phyloP scores from a whole-genome alignment of 2,113 vertebrate species.

The Okapia johnstoni region DNA sequence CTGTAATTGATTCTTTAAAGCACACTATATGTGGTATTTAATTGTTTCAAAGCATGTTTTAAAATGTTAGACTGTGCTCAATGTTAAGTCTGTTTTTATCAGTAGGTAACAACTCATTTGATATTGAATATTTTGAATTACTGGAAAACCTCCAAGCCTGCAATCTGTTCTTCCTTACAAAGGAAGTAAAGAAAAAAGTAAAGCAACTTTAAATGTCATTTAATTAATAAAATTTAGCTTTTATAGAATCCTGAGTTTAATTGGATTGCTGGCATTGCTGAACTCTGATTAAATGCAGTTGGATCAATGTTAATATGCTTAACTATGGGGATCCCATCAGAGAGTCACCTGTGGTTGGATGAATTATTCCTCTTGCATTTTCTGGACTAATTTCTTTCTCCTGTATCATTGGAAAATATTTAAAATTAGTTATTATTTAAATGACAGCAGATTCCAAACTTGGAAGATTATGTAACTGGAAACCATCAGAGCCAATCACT shows the following conservation, averaged over 20 bases:
- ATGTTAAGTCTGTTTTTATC: conserved; percentile 56
- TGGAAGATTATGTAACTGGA: not conserved
- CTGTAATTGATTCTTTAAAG: conserved; percentile 47
- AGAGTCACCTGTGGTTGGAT: conserved; percentile 1
- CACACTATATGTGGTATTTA: conserved; percentile 7
- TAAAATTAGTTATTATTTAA: conserved; percentile 24
- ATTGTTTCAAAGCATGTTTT: not conserved
- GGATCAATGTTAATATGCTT: conserved; percentile 55
- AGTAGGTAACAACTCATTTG: conserved; percentile 42
- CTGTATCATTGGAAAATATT: not conserved
- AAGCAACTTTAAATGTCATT: conserved; percentile 61
- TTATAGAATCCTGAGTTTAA: conserved; percentile 60
- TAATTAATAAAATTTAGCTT: conserved; percentile 63
- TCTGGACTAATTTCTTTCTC: not conserved
- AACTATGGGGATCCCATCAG: not conserved
- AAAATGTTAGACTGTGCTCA: not conserved
- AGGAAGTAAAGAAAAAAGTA: conserved; percentile 47
- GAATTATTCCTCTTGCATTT: not conserved
- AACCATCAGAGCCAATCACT: not conserved
- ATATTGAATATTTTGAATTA: conserved; percentile 48
- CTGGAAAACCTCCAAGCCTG: conserved; percentile 59
- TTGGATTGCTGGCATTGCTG: conserved; percentile 53
- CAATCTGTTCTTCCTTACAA: conserved; percentile 21
- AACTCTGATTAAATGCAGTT: conserved; percentile 46
- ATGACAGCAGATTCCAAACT: conserved; percentile 1